These are phyloP conservation scores for Ochropleura plecta DNA, from an alignment of 2,888 invertebrate species.

Conservation along the genomic window DNA sequence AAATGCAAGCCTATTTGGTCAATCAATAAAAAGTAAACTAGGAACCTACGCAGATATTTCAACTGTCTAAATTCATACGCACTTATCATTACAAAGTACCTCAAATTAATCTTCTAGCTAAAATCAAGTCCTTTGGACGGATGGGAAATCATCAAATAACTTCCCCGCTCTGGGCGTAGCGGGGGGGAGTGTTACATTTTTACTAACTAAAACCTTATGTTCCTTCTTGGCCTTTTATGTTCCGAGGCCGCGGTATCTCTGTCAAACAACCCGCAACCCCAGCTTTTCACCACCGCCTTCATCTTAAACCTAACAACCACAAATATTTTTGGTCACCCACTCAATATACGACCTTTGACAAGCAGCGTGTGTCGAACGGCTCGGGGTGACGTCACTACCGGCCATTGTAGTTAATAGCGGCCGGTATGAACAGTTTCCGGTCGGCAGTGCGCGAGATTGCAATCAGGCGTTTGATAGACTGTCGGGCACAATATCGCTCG, in stretches of 20 bases:
- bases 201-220: too few species aligned
- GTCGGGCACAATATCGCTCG: conserved; percentile 58
- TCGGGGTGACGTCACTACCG: conserved; percentile 49
- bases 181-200: too few species aligned
- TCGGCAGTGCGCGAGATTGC: conserved; percentile 64
- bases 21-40: too few species aligned
- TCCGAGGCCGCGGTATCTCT: too few species aligned
- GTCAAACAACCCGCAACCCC: too few species aligned
- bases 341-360: conserved; percentile 54
- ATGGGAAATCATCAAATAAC: too few species aligned
- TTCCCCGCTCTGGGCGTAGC: too few species aligned
- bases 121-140: conserved; percentile 35
- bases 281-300: neutral
- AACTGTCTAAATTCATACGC: neutral
- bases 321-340: conserved; percentile 46
- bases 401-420: conserved; percentile 55
- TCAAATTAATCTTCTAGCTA: conserved; percentile 13
- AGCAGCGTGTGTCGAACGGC: conserved; percentile 28
- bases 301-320: conserved; percentile 31
- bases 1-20: too few species aligned
- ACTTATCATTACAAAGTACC: neutral
- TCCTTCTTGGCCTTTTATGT: too few species aligned
- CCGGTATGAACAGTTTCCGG: conserved; percentile 62
- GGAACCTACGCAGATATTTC: neutral
- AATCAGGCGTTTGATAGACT: conserved; percentile 65